Evolutionary conservation across 2,113 vertebrate genomes (phyloP).

Genomic region (Speoplatyrhinus poulsoni): DNA sequence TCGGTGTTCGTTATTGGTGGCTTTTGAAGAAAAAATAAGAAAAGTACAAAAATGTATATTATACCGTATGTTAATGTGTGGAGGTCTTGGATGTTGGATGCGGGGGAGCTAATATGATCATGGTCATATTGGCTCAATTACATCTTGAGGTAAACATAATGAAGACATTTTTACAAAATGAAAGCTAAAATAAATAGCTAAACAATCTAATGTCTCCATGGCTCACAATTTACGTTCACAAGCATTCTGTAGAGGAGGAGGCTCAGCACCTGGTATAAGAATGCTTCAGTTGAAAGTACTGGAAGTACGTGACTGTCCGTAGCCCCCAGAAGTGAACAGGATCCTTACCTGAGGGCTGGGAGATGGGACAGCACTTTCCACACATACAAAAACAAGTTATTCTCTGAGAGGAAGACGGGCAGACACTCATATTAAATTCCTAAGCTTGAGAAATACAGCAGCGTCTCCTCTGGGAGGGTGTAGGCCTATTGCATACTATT

Average conservation of each 20-base stretch:
- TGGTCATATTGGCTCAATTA: neutral
- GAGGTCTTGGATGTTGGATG: conserved; percentile 42
- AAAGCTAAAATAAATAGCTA: neutral
- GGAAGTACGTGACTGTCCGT: neutral
- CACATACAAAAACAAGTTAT: conserved; percentile 45
- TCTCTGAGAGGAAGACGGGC: conserved; percentile 39
- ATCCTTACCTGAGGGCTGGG: conserved; percentile 41
- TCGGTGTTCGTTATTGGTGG: conserved; percentile 74
- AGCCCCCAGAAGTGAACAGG: conserved; percentile 43
- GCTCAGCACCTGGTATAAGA: conserved; percentile 21
- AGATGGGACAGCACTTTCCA: conserved; percentile 59
- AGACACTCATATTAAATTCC: conserved; percentile 20
- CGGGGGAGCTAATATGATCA: conserved; percentile 13
- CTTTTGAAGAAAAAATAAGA: conserved; percentile 67
- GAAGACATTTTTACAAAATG: conserved; percentile 42
- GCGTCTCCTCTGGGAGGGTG: conserved; percentile 38
- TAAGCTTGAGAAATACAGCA: conserved; percentile 30
- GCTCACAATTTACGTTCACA: conserved; percentile 32
- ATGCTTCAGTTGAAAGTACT: conserved; percentile 38
- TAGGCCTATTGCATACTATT: conserved; percentile 47
- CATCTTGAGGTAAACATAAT: conserved; percentile 21
- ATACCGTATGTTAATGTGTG: conserved; percentile 18
- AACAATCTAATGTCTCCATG: conserved; percentile 36
- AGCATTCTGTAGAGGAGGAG: conserved; percentile 20
- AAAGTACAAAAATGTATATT: conserved; percentile 31